A percentile compares a stretch with the other conserved stretches of the same genome.
phyloP scores from a whole-genome alignment of 2,113 vertebrate genomes.

The Carollia perspicillata region DNA sequence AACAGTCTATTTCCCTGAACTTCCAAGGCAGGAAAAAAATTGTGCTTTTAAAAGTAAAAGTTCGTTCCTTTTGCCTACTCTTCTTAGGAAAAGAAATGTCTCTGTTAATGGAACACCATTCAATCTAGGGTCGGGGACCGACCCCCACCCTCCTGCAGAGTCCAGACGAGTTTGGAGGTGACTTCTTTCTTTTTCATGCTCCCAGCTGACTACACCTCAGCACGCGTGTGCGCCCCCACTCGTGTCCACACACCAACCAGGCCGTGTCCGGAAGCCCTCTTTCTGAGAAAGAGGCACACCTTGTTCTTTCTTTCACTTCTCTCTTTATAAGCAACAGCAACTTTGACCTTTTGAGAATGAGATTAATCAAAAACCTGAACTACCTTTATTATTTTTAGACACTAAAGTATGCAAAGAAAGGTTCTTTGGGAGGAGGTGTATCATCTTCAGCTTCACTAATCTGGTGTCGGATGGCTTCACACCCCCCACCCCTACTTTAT shows the following conservation, averaged over 20 bases:
- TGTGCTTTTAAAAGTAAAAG: constrained; percentile 76
- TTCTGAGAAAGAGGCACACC: neutral
- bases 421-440: neutral
- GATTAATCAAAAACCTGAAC: constrained; percentile 25
- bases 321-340: neutral
- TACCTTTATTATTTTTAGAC: constrained; percentile 27
- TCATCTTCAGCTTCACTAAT: constrained; percentile 51
- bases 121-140: neutral
- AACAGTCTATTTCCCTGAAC: constrained; percentile 79
- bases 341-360: constrained; percentile 33
- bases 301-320: neutral
- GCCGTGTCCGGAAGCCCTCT: neutral
- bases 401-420: neutral
- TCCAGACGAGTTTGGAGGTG: neutral
- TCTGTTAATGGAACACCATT: constrained; percentile 50
- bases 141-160: neutral
- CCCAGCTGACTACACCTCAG: neutral
- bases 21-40: constrained; percentile 82
- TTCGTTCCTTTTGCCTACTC: constrained; percentile 61
- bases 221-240: neutral
- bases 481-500: constrained; percentile 16
- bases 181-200: neutral
- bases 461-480: constrained; percentile 69
- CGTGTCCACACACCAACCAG: fast-evolving
- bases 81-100: constrained; percentile 37